Evolutionary conservation across 2,888 invertebrate genomes (phyloP).

Genomic region (Rhagium mordax): DNA sequence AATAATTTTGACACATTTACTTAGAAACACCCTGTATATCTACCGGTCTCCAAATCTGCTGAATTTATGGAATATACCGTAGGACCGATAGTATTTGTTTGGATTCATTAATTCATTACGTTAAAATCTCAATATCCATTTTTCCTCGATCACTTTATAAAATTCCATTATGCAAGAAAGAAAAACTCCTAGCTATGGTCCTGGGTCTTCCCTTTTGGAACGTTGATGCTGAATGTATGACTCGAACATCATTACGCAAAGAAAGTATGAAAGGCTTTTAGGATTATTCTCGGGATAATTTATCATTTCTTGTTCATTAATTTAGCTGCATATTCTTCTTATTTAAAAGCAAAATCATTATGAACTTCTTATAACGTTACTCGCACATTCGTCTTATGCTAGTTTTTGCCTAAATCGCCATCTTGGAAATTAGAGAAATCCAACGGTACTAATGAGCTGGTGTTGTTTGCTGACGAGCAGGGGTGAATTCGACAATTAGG

Average conservation of each 20-base stretch:
- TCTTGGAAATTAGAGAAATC: background rate
- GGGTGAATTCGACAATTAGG: background rate
- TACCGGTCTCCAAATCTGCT: too few relatives aligned
- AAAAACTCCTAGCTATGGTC: too few relatives aligned
- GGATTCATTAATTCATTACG: too few relatives aligned
- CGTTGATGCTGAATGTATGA: background rate
- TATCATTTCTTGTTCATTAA: background rate
- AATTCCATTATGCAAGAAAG: too few relatives aligned
- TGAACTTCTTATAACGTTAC: background rate
- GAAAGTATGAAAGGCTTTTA: background rate
- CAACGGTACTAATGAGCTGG: background rate
- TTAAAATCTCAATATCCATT: too few relatives aligned
- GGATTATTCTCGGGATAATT: background rate
- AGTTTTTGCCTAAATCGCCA: background rate
- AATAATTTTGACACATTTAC: too few relatives aligned
- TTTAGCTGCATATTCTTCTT: constrained; percentile 7
- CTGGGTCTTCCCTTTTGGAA: too few relatives aligned
- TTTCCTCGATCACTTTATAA: too few relatives aligned
- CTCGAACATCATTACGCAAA: background rate
- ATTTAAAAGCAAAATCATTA: background rate
- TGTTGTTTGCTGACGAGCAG: background rate
- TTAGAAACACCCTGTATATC: too few relatives aligned
- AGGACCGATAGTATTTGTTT: too few relatives aligned
- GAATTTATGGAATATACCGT: too few relatives aligned
- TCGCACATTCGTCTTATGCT: background rate